Evolutionary conservation across 35 echinoderm and acorn worm genomes (phyloP).

Genomic region (Chiridota heheva): DNA sequence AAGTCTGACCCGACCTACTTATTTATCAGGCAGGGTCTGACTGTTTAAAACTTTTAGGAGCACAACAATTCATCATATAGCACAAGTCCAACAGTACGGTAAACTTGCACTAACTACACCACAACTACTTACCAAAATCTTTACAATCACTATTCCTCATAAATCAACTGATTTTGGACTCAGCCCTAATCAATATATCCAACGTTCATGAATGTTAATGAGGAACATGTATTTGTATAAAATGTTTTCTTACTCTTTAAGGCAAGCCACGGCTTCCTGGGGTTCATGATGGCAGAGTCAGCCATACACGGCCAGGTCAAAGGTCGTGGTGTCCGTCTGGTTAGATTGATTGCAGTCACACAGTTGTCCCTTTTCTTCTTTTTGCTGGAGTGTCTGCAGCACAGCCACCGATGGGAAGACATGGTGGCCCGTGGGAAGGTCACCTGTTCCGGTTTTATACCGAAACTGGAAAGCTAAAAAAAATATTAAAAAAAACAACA

Average conservation of each 20-base stretch:
- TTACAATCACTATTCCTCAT: too few relatives aligned
- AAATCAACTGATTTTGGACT: too few relatives aligned
- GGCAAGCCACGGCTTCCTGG: constrained; percentile 91
- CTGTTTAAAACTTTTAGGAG: too few relatives aligned
- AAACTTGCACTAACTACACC: too few relatives aligned
- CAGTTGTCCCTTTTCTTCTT: constrained; percentile 85
- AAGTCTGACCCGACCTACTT: too few relatives aligned
- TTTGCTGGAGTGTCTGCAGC: constrained; percentile 84
- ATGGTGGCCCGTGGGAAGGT: constrained; percentile 86
- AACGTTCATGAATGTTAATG: too few relatives aligned
- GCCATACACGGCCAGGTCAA: constrained; percentile 85
- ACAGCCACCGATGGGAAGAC: constrained; percentile 96
- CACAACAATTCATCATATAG: too few relatives aligned
- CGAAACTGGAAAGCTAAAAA: constrained; percentile 76
- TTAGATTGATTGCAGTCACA: constrained; percentile 87
- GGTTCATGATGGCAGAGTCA: constrained; percentile 98
- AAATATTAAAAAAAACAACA: background rate
- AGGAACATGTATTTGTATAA: too few relatives aligned
- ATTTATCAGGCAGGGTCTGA: too few relatives aligned
- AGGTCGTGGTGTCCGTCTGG: constrained; percentile 76
- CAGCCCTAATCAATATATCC: too few relatives aligned
- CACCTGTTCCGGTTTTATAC: constrained; percentile 92
- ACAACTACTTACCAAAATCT: too few relatives aligned
- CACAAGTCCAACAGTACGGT: too few relatives aligned
- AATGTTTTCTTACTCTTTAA: constrained; percentile 80